Percentiles rank a stretch among this genome's conserved stretches.
Conservation (phyloP, 92 coral and sea anemone genomes). For the Heliopora coerulea region DNA sequence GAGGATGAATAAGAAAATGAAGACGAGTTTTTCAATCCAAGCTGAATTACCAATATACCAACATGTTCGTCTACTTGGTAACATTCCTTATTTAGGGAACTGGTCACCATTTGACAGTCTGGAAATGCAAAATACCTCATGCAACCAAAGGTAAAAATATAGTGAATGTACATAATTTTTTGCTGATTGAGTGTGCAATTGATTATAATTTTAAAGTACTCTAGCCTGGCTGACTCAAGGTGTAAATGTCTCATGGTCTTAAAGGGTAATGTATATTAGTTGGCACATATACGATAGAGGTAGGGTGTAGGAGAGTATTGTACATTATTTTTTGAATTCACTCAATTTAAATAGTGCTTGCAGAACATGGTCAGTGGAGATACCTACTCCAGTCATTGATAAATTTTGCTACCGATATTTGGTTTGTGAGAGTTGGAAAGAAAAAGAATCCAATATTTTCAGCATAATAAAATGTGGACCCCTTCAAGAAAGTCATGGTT, state of each 20-base stretch:
- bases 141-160: conserved; percentile 10
- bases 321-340: too few relatives aligned
- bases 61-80: not conserved
- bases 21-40: not conserved
- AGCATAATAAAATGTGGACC: conserved; percentile 22
- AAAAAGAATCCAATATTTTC: not conserved
- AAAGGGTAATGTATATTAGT: too few relatives aligned
- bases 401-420: conserved; percentile 4
- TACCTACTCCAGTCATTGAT: not conserved
- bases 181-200: too few relatives aligned
- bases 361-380: conserved; percentile 2
- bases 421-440: not conserved
- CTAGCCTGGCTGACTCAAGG: too few relatives aligned
- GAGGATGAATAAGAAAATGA: too few relatives aligned
- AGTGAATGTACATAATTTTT: too few relatives aligned
- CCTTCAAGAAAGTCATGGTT: not conserved
- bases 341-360: not conserved
- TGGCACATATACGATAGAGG: too few relatives aligned
- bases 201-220: too few relatives aligned
- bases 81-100: not conserved
- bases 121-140: not conserved
- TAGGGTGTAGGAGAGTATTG: too few relatives aligned
- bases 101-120: conserved; percentile 14
- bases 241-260: too few relatives aligned
- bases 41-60: not conserved